phyloP scores from a whole-genome alignment of 2,113 vertebrate species.

The Hydrolagus affinis region DNA sequence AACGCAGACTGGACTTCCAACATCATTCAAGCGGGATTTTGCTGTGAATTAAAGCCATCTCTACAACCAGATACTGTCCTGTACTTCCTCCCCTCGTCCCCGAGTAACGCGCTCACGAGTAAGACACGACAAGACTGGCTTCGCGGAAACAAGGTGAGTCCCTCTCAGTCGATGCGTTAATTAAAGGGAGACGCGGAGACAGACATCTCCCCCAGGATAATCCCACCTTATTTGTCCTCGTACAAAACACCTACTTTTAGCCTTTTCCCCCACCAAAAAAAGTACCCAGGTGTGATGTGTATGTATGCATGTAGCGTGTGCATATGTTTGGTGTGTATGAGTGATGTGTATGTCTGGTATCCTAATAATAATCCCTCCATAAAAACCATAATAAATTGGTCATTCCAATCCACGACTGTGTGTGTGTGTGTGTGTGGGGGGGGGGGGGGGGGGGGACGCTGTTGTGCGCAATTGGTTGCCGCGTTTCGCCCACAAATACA shows the following conservation, averaged over 20 bases:
- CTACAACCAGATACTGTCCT: not conserved
- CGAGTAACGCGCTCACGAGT: not conserved
- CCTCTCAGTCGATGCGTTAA: slow-evolving; percentile 5
- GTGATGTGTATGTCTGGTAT: no score
- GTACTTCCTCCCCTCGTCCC: not conserved
- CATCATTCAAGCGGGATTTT: not conserved
- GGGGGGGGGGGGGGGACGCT: no score
- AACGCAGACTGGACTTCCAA: not conserved
- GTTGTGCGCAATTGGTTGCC: no score
- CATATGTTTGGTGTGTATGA: no score
- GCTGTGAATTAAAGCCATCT: not conserved
- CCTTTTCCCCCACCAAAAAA: not conserved
- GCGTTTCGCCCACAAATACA: no score
- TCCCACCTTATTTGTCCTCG: not conserved
- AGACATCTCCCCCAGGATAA: not conserved
- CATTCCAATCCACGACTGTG: no score
- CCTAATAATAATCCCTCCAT: no score
- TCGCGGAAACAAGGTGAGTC: not conserved
- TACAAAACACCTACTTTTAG: slow-evolving; percentile 5
- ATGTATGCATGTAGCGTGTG: no score
- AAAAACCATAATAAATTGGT: no score
- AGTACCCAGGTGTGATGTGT: not conserved
- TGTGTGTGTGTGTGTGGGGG: no score
- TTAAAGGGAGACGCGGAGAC: not conserved
- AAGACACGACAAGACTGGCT: not conserved